Evolutionary conservation across 2,113 vertebrate species (phyloP), one percentile per base, ranked within the genome.

Genomic region (Tichodroma muraria): DNA sequence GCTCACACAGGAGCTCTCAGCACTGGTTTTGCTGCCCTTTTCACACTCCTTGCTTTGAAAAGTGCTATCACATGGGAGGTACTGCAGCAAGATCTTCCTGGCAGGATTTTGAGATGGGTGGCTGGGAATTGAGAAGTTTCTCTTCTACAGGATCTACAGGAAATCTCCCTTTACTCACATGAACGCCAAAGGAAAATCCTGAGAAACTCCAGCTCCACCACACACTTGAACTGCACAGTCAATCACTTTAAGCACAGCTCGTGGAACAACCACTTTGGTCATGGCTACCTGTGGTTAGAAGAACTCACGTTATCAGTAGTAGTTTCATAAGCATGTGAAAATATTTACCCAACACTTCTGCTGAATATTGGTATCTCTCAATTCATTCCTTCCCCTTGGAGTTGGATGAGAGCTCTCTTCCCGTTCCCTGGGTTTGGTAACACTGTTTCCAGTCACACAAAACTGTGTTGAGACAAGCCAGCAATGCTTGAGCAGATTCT

Each of bases 181-280:
- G 33, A 97, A 97, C 8, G 99, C 98, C n/a, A 99, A 96, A 57
- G 99, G 99, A 79, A 98, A 98, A 64, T 99, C 99, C 88, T 98
- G 98, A 37, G 98, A 99, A 66, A 99, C 97, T 6, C 99, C 99
- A 10, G 98, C 99, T 7, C 96, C 98, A 35, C 99, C 99, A 6
- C 98, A 97, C 10, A 99, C 98, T 96, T 99, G 99, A 69, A 99
- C 98, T 47, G 99, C 98, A 56, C 85, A 97, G 97, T 99, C 99
- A 65, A 98, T 94, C 92, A 99, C 98, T 78, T 97, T 98, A 89
- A 99, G 98, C 50, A 97, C 98, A 31, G 98, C 98, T 85, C 98
- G 97, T 45, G 98, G 99, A 63, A 98, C 98, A 21, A 97, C 98
- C 80, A 99, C 99, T 91, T 99, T 99, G 88, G 99, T 98, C 98